A percentile compares a stretch with the other conserved stretches of the same genome.
These are phyloP conservation scores for Amblyornis subalaris DNA, from an alignment of 2,113 vertebrate species.

Conservation along the genomic window DNA sequence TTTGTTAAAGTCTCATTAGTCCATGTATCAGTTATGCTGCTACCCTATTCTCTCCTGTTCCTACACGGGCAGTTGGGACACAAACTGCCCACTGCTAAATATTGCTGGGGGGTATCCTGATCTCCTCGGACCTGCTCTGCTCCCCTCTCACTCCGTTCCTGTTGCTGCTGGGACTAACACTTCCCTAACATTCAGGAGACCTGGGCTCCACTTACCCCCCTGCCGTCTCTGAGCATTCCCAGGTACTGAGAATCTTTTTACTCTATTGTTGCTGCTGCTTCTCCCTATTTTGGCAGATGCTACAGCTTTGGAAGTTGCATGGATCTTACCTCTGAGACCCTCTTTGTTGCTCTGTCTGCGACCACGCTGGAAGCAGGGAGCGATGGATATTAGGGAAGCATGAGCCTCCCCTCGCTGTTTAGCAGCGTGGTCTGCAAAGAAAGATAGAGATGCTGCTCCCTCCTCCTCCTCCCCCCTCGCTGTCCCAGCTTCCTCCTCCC, in stretches of 20 bases:
- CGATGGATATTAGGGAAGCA: constrained; percentile 56
- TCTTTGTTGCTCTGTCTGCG: constrained; percentile 64
- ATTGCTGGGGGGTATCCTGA: neutral
- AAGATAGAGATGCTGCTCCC: constrained; percentile 63
- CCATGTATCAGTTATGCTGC: neutral
- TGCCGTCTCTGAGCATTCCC: neutral
- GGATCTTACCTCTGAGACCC: constrained; percentile 61
- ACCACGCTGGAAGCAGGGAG: constrained; percentile 50
- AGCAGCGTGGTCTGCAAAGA: constrained; percentile 61
- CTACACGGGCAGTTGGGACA: neutral
- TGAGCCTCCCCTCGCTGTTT: constrained; percentile 31
- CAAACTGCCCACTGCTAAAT: neutral
- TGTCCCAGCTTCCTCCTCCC: constrained; percentile 51
- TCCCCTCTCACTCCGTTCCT: neutral
- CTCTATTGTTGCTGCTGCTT: neutral
- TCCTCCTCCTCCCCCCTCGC: constrained; percentile 39
- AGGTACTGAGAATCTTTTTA: constrained; percentile 14
- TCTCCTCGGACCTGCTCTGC: neutral
- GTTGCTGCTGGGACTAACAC: neutral
- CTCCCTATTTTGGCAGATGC: neutral
- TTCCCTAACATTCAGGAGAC: neutral
- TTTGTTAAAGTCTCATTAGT: neutral
- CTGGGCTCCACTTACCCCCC: neutral
- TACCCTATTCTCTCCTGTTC: neutral
- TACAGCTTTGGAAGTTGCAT: neutral